Percentiles rank a stretch among this genome's conserved stretches.
Conservation (phyloP, 2,113 vertebrate genomes). For the Clupea harengus region DNA sequence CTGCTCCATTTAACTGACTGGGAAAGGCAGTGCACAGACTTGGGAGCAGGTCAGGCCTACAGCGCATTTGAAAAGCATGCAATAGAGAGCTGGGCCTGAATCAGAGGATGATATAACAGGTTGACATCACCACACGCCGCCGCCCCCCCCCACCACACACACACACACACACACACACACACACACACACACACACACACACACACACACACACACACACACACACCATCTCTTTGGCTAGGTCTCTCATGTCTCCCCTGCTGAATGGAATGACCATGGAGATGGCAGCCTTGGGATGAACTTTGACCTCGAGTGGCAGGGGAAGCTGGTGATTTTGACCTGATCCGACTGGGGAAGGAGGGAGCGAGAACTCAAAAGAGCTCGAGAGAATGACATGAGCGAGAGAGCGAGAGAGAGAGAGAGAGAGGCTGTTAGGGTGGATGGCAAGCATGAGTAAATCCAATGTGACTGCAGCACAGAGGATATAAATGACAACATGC, state of each 20-base stretch:
- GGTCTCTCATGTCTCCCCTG: not conserved
- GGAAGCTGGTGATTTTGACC: not conserved
- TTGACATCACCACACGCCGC: not conserved
- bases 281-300: not conserved
- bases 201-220: not conserved
- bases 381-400: not conserved
- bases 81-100: not conserved
- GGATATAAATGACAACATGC: not conserved
- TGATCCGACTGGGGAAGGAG: not conserved
- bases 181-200: not conserved
- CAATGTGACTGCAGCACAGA: not conserved
- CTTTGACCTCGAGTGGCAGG: not conserved
- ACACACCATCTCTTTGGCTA: not conserved
- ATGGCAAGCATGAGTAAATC: not conserved
- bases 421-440: not conserved
- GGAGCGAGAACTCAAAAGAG: not conserved
- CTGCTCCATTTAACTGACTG: not conserved
- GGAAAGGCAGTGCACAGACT: not conserved
- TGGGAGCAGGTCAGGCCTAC: not conserved
- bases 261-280: not conserved
- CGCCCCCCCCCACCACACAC: not conserved
- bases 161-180: not conserved
- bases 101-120: not conserved
- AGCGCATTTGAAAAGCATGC: not conserved
- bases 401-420: not conserved